Evolutionary conservation across 1,140 invertebrate genomes (phyloP).

Genomic region (Galleria mellonella): DNA sequence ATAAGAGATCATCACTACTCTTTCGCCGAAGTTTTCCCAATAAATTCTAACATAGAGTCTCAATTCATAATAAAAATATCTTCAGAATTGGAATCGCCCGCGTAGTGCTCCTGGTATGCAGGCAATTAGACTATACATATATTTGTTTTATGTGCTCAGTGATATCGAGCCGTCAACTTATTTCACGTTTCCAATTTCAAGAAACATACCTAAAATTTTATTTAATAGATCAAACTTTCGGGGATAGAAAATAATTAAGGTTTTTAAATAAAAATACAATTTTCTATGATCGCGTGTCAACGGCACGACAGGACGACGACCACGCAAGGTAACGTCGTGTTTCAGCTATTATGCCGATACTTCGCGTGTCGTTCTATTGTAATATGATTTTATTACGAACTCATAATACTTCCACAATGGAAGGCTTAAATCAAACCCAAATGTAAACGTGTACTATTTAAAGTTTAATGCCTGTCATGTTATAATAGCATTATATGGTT

Average conservation of each 20-base stretch:
- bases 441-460: constrained; percentile 33
- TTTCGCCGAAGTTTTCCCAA: too few relatives aligned
- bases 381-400: constrained; percentile 55
- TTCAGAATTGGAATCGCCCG: too few relatives aligned
- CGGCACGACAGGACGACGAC: constrained; percentile 31
- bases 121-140: too few relatives aligned
- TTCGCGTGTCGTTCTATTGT: constrained; percentile 60
- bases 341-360: constrained; percentile 44
- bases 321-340: constrained; percentile 34
- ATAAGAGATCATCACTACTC: too few relatives aligned
- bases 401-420: constrained; percentile 58
- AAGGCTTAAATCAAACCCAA: constrained; percentile 39
- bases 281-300: constrained; percentile 42
- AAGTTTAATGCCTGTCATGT: constrained; percentile 3
- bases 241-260: constrained; percentile 11
- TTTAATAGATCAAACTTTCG: neutral
- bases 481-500: neutral
- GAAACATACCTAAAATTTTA: too few relatives aligned
- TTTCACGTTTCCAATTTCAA: too few relatives aligned
- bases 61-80: too few relatives aligned
- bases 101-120: too few relatives aligned
- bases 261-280: constrained; percentile 38
- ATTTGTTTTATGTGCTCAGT: too few relatives aligned
- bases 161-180: too few relatives aligned
- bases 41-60: too few relatives aligned